A percentile compares a stretch with the other conserved stretches of the same genome.
phyloP scores from a whole-genome alignment of 2,113 vertebrate genomes.

The Podarcis cretensis region DNA sequence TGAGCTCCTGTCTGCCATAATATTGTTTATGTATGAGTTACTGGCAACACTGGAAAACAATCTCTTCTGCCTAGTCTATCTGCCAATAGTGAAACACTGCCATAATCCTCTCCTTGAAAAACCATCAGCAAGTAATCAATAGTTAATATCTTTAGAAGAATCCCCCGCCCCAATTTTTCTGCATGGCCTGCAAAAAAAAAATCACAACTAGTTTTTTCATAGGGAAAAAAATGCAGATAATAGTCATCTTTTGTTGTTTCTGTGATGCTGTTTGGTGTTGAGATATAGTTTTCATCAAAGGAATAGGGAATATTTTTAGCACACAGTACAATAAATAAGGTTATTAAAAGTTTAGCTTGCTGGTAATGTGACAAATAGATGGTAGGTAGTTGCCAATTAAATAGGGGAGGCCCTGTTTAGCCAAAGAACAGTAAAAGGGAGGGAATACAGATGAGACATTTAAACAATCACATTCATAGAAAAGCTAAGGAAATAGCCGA shows the following conservation, averaged over 20 bases:
- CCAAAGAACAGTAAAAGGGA: background rate
- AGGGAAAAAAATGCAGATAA: constrained; percentile 41
- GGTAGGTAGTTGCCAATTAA: constrained; percentile 8
- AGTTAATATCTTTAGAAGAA: constrained; percentile 46
- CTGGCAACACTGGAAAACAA: constrained; percentile 28
- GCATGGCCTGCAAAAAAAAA: background rate
- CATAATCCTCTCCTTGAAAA: background rate
- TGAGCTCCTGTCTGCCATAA: background rate
- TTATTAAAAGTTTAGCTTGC: constrained; percentile 45
- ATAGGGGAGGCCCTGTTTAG: background rate
- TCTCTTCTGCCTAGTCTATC: constrained; percentile 5
- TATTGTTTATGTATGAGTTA: constrained; percentile 35
- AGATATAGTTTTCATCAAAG: constrained; percentile 36
- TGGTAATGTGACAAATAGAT: constrained; percentile 9
- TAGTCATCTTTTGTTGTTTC: constrained; percentile 29
- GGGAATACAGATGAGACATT: background rate
- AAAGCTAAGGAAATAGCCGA: background rate
- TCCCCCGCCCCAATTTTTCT: constrained; percentile 39
- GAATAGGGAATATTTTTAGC: constrained; percentile 56
- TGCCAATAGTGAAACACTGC: background rate
- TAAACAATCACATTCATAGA: background rate
- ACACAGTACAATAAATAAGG: constrained; percentile 41
- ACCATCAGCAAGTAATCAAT: constrained; percentile 12
- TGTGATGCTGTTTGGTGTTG: constrained; percentile 15
- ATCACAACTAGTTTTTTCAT: background rate